Base-by-base conservation (phyloP, 2,888 invertebrate genomes). In the Cosmorhoe ocellata region DNA sequence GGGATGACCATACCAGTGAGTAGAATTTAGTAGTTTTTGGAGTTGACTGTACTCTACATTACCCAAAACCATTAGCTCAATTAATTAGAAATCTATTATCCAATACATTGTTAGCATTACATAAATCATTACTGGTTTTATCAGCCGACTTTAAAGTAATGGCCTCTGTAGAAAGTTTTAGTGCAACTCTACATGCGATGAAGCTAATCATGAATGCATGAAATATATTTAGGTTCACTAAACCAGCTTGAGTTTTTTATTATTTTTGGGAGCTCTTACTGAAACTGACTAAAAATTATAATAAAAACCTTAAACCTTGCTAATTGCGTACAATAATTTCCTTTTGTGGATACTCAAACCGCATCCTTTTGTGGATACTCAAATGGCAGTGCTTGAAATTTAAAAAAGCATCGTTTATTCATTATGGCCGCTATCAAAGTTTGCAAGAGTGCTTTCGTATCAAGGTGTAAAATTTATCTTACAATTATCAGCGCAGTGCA, bases 31-130 rank as follows among this genome's bases (percentile, higher is more conserved):
- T n/a, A n/a, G n/a, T 18, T 1, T 24, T 24, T 6, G 24, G 6
- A 24, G 24, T 6, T n/a, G n/a, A n/a, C 4, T 7, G 24, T 36
- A 37, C 37, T 10, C 44, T 49, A 36, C 38, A 54, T 51, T 38
- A 53, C 31, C 18, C 54, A 56, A 41, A 45, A 18, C 7, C 47
- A 43, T 13, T 18, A 63, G 46, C 59, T 44, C 48, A 53, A 57
- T 65, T 64, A 59, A 69, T 71, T 71, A 70, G 64, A 67, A 64
- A 71, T 64, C 63, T 54, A 69, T 73, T 69, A 71, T 69, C 69
- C 59, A 72, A 72, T 67, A 60, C 48, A 28, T 54, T 63, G 59
- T 61, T 59, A 49, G 65, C 62, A 60, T 77, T 79, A 77, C 66
- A 69, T 77, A 80, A 80, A 69, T 61, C 55, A 63, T 63, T 67